Conservation (phyloP, 2,113 vertebrate species). For the Mormoops blainvillei region DNA sequence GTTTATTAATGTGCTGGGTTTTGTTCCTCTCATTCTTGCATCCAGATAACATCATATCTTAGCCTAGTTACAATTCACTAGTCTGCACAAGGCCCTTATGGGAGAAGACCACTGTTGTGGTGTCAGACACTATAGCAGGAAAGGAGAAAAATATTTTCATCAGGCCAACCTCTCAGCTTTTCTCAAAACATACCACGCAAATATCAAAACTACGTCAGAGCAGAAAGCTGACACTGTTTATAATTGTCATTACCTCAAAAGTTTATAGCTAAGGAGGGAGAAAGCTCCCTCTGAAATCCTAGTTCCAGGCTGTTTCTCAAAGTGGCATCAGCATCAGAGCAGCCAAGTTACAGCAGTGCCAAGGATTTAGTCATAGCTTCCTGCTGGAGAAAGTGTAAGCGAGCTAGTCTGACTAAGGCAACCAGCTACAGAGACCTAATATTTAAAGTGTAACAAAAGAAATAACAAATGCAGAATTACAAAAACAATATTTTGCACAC, state of each 20-base stretch:
- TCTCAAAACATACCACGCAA: not conserved
- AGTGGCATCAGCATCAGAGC: not conserved
- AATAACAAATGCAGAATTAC: not conserved
- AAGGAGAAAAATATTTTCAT: not conserved
- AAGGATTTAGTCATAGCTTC: not conserved
- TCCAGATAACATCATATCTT: not conserved
- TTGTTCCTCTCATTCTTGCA: not conserved
- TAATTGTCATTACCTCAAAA: not conserved
- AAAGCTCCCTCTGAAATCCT: not conserved
- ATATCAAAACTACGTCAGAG: not conserved
- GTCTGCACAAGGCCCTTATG: not conserved
- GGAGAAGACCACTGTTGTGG: not conserved
- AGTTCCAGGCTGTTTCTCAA: constrained; percentile 20
- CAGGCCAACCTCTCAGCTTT: not conserved
- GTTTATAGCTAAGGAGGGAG: not conserved
- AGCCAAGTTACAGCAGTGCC: not conserved
- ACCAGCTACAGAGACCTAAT: not conserved
- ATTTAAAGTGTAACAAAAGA: not conserved
- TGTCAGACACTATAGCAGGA: not conserved
- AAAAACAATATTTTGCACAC: not conserved
- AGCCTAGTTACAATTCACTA: not conserved
- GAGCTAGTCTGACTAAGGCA: not conserved
- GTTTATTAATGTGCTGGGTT: not conserved
- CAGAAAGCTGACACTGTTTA: not conserved
- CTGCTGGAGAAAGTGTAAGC: not conserved